Evolutionary conservation across 2,888 invertebrate genomes (phyloP), one percentile per base, ranked within the genome.

Genomic region (Branchellion lobata): DNA sequence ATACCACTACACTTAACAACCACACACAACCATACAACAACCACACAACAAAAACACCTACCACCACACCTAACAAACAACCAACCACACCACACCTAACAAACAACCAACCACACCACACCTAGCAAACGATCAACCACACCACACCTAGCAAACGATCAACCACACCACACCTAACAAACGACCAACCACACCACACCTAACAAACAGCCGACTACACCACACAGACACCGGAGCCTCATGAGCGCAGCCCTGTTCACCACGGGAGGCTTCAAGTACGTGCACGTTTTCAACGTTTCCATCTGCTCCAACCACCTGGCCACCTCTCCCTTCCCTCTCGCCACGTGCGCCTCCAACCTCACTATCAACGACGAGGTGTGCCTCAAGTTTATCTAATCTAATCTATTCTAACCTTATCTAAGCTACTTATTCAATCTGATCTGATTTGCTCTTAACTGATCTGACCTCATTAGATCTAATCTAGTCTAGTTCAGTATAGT

Each of bases 241-340:
- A 36, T 61, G 21, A 86, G 86, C 5, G 83, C 84, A 21, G 82
- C 83, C 2, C 83, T 87, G 82, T 87, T 87, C 82, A 87, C 87
- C 5, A 87, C 89, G 0, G 88, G 88, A 82, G 90, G 90, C n/a
- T 89, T 89, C 31, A 88, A 89, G 84, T 90, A 89, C 83, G 89
- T 86, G 84, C 90, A 90, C 84, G 85, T 88, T 34, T 90, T 89
- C 84, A 89, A 89, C 84, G 87, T 90, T 57, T 88, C 88, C 75
- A 86, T 90, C 31, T 90, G 90, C 85, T 88, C 88, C 11, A 84
- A 85, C 47, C 65, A 73, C 57, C 40, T 40, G n/a, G 24, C 61
- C 61, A 18, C 61, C 61, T 14, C 61, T 57, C 61, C 61, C 61
- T n/a, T 57, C 61, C 61, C 5, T n/a, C n/a, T 57, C 61, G 24